Base-by-base conservation (phyloP, 53 echinoderm and acorn worm genomes). In the Holothuria scabra region DNA sequence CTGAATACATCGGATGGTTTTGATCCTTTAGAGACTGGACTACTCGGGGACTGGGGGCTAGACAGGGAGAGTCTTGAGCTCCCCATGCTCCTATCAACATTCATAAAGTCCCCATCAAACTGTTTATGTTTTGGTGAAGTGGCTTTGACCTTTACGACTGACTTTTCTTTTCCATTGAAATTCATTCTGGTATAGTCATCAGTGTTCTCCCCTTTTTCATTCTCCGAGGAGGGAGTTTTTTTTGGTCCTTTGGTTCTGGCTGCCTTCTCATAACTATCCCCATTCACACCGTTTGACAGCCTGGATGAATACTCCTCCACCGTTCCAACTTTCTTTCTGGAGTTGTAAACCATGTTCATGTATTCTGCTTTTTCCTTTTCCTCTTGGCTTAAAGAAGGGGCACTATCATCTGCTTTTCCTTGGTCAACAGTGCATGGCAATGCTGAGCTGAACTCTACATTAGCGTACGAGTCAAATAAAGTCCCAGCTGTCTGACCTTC, bases 61-160 rank as follows among this genome's bases (percentile, higher is more conserved):
- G 79, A 79, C 38, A 81, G 12, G 11, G 62, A 62, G 9, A 61
- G 59, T 62, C 82, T 32, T 8, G 38, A 60, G 32, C 41, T 38
- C 1, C 62, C 82, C 70, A 80, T 71, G 13, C 91, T 81, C 25
- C 85, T 70, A 46, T 94, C 89, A 28, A 92, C 86, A 37, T 94
- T 93, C 83, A 93, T 93, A 74, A 90, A 93, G 31, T 90, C 90
- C 18, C 81, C 82, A 20, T 44, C 58, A 41, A 64, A 64, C 64
- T 64, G 64, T 64, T 64, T 64, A 64, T 64, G 64, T 1, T 64
- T 64, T 64, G 64, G 64, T 64, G 64, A 64, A 16, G 28, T 64
- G 64, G 64, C 28, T 18, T 25, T 64, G 25, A 64, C 64, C 64
- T 64, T 64, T 21, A 64, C 64, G 25, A 21, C 64, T 64, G 64